Evolutionary conservation across 2,888 invertebrate genomes (phyloP).

Genomic region (Plagodis dolabraria): DNA sequence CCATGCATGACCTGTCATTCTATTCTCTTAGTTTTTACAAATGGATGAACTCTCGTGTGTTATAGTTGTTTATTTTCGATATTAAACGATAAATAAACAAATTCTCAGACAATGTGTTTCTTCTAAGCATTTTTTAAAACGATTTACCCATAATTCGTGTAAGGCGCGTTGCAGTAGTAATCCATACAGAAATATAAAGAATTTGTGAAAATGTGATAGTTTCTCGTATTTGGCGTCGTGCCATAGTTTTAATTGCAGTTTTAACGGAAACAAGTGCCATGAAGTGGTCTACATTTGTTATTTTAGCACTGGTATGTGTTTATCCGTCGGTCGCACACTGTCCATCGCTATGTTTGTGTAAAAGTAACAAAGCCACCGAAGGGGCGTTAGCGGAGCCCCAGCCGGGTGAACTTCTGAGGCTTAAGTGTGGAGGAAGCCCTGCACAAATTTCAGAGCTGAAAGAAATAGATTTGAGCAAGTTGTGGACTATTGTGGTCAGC

Average conservation of each 20-base stretch:
- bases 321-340: constrained; percentile 61
- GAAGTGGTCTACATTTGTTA: constrained; percentile 61
- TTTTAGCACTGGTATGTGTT: constrained; percentile 57
- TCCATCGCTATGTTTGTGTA: constrained; percentile 82
- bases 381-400: constrained; percentile 79
- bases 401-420: constrained; percentile 84
- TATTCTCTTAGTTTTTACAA: constrained; percentile 49
- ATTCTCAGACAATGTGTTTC: constrained; percentile 37
- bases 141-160: constrained; percentile 32
- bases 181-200: constrained; percentile 60
- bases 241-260: constrained; percentile 73
- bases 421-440: constrained; percentile 86
- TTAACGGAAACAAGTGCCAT: constrained; percentile 67
- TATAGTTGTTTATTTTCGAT: constrained; percentile 72
- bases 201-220: constrained; percentile 79
- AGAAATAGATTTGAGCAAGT: constrained; percentile 86
- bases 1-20: constrained; percentile 42
- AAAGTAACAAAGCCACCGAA: constrained; percentile 83
- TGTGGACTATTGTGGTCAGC: constrained; percentile 86
- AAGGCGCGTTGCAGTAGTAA: constrained; percentile 34
- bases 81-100: constrained; percentile 41
- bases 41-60: constrained; percentile 65
- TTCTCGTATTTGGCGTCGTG: constrained; percentile 78
- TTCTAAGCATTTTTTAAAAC: too few species aligned
- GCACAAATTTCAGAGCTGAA: constrained; percentile 85